These are phyloP conservation scores for Fukomys damarensis DNA, from an alignment of 2,113 vertebrate species.

Conservation along the genomic window DNA sequence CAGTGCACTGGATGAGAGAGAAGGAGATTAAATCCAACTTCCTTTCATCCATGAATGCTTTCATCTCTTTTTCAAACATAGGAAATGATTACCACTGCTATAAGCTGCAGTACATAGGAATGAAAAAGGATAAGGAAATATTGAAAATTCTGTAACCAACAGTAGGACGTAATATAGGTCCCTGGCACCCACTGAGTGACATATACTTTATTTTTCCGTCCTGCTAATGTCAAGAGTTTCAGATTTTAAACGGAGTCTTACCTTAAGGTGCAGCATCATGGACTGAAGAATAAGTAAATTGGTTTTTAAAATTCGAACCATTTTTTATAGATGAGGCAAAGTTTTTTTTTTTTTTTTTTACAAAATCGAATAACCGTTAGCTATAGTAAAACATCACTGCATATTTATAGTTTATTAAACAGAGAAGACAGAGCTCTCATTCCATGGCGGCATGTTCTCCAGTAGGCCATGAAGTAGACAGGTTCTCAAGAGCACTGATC, in stretches of 20 bases:
- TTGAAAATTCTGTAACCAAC: conserved; percentile 91
- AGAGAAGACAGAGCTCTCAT: not conserved
- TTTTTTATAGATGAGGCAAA: conserved; percentile 59
- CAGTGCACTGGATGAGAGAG: conserved; percentile 92
- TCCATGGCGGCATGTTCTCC: not conserved
- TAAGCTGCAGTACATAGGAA: conserved; percentile 91
- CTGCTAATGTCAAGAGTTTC: conserved; percentile 86
- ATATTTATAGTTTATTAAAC: not conserved
- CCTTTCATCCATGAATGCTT: conserved; percentile 98
- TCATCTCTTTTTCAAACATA: conserved; percentile 96
- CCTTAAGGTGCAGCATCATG: conserved; percentile 74
- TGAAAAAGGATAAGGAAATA: conserved; percentile 92
- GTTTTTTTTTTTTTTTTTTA: conserved; percentile 44
- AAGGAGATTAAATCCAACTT: conserved; percentile 97
- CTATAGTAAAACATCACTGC: not conserved
- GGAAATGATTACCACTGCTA: conserved; percentile 93
- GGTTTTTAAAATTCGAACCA: conserved; percentile 61
- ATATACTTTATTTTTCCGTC: conserved; percentile 85
- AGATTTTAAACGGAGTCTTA: conserved; percentile 82
- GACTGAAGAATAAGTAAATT: conserved; percentile 79
- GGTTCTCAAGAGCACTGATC: not conserved
- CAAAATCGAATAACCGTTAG: not conserved
- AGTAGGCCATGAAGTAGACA: not conserved
- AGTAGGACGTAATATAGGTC: conserved; percentile 89
- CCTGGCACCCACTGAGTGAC: conserved; percentile 86